Percentiles rank a stretch among this genome's conserved stretches.
Conservation (phyloP, 2,797 vertebrate species). For the Falco biarmicus region DNA sequence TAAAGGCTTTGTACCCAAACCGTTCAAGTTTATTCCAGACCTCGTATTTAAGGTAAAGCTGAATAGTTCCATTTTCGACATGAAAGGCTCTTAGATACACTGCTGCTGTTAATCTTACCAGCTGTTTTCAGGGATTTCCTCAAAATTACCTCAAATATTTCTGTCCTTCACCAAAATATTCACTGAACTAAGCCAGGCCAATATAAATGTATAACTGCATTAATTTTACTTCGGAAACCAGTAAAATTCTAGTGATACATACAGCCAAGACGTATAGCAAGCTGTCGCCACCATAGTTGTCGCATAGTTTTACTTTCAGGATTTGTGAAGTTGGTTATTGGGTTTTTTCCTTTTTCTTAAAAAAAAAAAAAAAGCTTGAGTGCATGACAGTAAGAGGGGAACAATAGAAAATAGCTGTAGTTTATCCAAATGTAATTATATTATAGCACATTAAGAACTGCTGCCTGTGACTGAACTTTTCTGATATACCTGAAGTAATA, state of each 20-base stretch:
- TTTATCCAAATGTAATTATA: neutral
- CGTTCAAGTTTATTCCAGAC: slow-evolving; percentile 67
- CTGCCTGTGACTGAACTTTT: neutral
- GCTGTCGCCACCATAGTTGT: neutral
- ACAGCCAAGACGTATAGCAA: neutral
- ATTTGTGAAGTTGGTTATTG: neutral
- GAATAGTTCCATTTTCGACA: slow-evolving; percentile 15
- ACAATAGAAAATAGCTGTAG: neutral
- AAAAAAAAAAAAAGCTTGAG: neutral
- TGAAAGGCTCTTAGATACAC: neutral
- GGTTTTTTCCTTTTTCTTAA: neutral
- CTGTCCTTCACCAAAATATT: neutral
- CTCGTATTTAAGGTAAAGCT: slow-evolving; percentile 48
- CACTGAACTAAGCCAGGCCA: slow-evolving; percentile 14
- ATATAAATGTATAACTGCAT: neutral
- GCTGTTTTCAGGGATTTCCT: neutral
- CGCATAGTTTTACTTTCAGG: slow-evolving; percentile 51
- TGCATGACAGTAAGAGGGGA: neutral
- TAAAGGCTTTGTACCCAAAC: slow-evolving; percentile 47
- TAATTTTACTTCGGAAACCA: slow-evolving; percentile 20
- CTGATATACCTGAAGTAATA: neutral
- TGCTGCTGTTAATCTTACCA: neutral
- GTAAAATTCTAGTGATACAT: neutral
- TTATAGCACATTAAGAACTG: neutral
- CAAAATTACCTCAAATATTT: neutral